Evolutionary conservation across 2,888 invertebrate species (phyloP), one percentile per base, ranked within the genome.

Genomic region (Eupithecia exiguata): DNA sequence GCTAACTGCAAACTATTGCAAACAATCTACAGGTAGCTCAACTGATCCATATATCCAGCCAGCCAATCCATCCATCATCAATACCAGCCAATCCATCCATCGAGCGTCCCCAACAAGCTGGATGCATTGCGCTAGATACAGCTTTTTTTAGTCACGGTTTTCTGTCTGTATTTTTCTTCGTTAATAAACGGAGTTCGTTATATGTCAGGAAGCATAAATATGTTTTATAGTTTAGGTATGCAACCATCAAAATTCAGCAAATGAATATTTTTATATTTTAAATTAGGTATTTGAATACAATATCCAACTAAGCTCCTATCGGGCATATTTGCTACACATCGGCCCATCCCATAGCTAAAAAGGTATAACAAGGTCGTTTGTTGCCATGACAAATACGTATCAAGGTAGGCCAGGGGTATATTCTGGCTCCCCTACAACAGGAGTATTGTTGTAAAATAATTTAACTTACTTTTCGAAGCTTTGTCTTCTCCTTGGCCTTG

Each of bases 401-500:
- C 53, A 21, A 21, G 53, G n/a, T n/a, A 46, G 46, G n/a, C n/a
- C 46, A n/a, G n/a, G n/a, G 10, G n/a, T 25, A 4, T 12, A 12
- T 12, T 25, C 1, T 25, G 0, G 10, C 49, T 18, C 18, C n/a
- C 10, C 10, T 53, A 10, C 49, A 21, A 53, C 9, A 1, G 21
- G 10, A 10, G 21, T 10, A 1, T 46, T 3, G n/a, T 46, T 21
- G 10, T 7, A 53, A 25, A 16, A 63, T 21, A 18, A 43, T 58
- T 30, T 30, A 71, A 91, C 92, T 91, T 88, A 97, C 98, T 95
- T 98, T 97, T 93, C 97, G 95, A 78, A 98, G 91, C 89, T 98
- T 98, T 30, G 98, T 98, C 91, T 98, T 98, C 88, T 98, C 98
- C 88, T 98, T 98, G 14, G 99, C 99, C 91, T 99, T 99, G 30